These are phyloP conservation scores for Sussaba pulchella DNA, from an alignment of 2,888 invertebrate species.

Conservation along the genomic window DNA sequence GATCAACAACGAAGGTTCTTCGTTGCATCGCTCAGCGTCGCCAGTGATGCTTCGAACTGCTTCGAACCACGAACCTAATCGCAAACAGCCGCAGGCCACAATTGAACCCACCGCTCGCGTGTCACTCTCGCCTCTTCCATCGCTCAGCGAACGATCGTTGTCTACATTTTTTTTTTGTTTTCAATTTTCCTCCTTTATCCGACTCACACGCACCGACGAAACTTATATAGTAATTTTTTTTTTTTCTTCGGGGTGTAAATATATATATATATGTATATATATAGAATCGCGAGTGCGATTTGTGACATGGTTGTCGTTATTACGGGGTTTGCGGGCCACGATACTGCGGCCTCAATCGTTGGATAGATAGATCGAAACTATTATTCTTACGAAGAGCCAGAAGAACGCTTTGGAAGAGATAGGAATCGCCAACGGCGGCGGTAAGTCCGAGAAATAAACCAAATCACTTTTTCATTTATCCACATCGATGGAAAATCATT, in stretches of 20 bases:
- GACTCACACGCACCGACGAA: background rate
- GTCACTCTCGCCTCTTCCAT: background rate
- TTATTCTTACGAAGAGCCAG: background rate
- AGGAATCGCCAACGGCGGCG: too few relatives aligned
- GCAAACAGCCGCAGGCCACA: too few relatives aligned
- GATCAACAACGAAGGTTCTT: too few relatives aligned
- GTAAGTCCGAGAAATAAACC: too few relatives aligned
- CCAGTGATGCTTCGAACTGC: background rate
- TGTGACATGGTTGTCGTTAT: slow-evolving; percentile 4
- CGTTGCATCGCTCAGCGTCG: too few relatives aligned
- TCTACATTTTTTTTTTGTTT: slow-evolving; percentile 3
- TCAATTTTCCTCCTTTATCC: background rate
- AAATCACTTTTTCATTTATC: too few relatives aligned
- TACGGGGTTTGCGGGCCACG: background rate
- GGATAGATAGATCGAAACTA: background rate
- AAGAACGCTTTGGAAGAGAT: background rate
- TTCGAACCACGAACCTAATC: background rate
- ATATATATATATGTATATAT: background rate
- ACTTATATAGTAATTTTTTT: background rate
- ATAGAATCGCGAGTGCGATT: background rate
- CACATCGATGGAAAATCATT: too few relatives aligned
- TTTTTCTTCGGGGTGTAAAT: background rate
- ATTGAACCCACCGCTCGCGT: background rate
- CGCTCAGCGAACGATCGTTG: slow-evolving; percentile 12
- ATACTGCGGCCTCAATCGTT: background rate